phyloP scores from a whole-genome alignment of 2,113 vertebrate genomes.

The Myrmophylax atrothorax region DNA sequence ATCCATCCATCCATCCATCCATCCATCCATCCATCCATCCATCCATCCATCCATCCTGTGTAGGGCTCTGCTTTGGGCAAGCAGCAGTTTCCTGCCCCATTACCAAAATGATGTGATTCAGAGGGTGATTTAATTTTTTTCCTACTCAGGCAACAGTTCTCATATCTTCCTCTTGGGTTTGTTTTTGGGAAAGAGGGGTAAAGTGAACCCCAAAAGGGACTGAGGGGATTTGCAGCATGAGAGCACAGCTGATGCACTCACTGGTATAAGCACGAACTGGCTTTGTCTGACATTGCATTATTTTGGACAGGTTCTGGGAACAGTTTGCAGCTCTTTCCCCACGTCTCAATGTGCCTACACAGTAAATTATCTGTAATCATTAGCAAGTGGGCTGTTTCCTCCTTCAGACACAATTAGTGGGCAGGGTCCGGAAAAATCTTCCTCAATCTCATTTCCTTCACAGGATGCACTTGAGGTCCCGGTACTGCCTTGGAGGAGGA shows the following conservation, averaged over 20 bases:
- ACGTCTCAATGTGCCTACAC: neutral
- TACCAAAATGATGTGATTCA: neutral
- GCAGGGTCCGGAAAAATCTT: conserved; percentile 41
- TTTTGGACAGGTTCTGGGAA: neutral
- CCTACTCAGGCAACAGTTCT: neutral
- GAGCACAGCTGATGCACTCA: neutral
- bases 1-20: neutral
- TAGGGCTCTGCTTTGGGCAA: neutral
- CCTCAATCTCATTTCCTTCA: conserved; percentile 43
- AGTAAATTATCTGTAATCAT: conserved; percentile 35
- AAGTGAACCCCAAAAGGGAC: neutral
- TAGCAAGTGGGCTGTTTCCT: conserved; percentile 54
- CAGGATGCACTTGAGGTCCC: conserved; percentile 7
- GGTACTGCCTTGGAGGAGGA: neutral
- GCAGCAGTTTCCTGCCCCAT: neutral
- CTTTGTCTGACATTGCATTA: fast-evolving
- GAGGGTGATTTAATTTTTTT: neutral
- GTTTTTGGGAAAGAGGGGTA: neutral
- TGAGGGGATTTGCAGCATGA: neutral
- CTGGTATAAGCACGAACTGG: neutral
- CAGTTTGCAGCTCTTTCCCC: neutral
- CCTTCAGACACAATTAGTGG: conserved; percentile 49
- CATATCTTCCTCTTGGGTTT: neutral
- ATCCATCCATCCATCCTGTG: fast-evolving
- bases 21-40: neutral